A percentile compares a stretch with the other conserved stretches of the same genome.
Evolutionary conservation across 2,797 vertebrate species (phyloP).

Genomic region (Sebastes hubbsi): DNA sequence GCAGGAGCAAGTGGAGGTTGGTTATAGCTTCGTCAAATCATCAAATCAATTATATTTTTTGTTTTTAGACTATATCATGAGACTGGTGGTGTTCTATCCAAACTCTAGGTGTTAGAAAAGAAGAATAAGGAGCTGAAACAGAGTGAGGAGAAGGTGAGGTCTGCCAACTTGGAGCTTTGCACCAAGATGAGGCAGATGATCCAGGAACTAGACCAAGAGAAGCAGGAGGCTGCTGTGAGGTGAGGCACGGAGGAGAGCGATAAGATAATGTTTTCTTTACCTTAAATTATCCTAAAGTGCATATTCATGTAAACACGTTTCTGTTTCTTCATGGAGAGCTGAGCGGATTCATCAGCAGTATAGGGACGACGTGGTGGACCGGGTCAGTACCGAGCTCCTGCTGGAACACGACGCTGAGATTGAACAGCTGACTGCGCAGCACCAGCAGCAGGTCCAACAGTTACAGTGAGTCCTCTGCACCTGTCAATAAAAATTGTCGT

Average conservation of each 20-base stretch:
- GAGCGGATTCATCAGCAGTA: conserved; percentile 92
- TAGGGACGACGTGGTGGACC: conserved; percentile 90
- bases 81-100: background rate
- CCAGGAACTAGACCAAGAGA: conserved; percentile 94
- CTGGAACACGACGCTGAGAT: conserved; percentile 81
- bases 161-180: conserved; percentile 91
- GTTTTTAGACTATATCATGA: background rate
- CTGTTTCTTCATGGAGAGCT: conserved; percentile 72
- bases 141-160: conserved; percentile 88
- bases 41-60: background rate
- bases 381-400: conserved; percentile 83
- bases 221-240: conserved; percentile 91
- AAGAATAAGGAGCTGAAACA: conserved; percentile 85
- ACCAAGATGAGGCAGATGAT: conserved; percentile 97
- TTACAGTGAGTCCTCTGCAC: conserved; percentile 83
- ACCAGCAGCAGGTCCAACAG: conserved; percentile 81
- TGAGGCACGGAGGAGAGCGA: conserved; percentile 21
- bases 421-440: conserved; percentile 78
- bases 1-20: conserved; percentile 87
- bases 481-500: background rate
- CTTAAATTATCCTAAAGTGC: background rate
- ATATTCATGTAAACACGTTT: background rate
- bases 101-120: conserved; percentile 75
- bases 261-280: background rate
- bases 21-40: background rate